Percentiles rank a stretch among this genome's conserved stretches.
These are phyloP conservation scores for Himalopsyche anomala DNA, from an alignment of 2,888 invertebrate genomes.

Conservation along the genomic window DNA sequence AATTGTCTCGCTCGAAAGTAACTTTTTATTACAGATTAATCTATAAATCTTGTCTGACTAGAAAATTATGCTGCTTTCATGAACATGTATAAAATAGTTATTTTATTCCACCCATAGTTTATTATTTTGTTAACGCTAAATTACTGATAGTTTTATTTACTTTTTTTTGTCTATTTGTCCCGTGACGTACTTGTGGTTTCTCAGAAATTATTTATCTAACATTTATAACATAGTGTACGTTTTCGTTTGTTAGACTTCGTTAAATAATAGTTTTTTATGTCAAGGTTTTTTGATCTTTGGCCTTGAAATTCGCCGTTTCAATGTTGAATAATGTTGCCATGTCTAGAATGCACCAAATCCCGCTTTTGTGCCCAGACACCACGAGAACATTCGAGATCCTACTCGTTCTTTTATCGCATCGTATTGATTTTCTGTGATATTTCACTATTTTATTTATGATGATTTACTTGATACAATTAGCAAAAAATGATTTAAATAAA, in stretches of 20 bases:
- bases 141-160: slow-evolving; percentile 17
- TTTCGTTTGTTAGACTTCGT: not conserved
- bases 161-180: not conserved
- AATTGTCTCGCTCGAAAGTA: not conserved
- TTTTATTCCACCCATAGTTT: not conserved
- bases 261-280: slow-evolving; percentile 18
- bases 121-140: not conserved
- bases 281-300: slow-evolving; percentile 51
- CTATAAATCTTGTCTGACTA: not conserved
- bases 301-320: slow-evolving; percentile 51
- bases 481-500: too few relatives aligned
- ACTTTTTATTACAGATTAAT: not conserved
- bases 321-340: slow-evolving; percentile 48
- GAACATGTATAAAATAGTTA: not conserved
- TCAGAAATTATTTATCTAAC: not conserved
- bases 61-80: not conserved
- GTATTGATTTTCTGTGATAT: not conserved
- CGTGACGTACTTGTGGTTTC: not conserved
- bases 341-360: slow-evolving; percentile 44
- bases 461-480: too few relatives aligned
- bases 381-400: slow-evolving; percentile 13
- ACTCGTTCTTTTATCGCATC: too few relatives aligned
- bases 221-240: not conserved
- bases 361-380: slow-evolving; percentile 32
- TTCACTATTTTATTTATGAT: too few relatives aligned